Evolutionary conservation across 2,888 invertebrate genomes (phyloP), one percentile per base, ranked within the genome.

Genomic region (Cosmopolites sordidus): DNA sequence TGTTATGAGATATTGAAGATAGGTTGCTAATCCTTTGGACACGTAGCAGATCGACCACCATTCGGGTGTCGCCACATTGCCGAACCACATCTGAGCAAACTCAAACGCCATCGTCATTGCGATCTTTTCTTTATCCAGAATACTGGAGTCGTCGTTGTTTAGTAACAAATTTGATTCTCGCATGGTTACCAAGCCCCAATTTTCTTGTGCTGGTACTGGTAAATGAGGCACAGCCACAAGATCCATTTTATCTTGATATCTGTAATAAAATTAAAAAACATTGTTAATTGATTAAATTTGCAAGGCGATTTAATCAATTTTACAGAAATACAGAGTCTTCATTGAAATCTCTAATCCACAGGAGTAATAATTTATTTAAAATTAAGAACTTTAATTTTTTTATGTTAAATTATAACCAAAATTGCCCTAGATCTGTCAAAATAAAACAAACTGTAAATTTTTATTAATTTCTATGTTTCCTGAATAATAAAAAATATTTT

Each of bases 171-270:
- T 71, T 4, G 82, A 80, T 68, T 84, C 84, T 58, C 84, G 3
- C 8, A 8, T 8, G 8, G 22, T 22, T 8, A 92, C 79, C 14
- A 92, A 76, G 4, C 92, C 92, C 90, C 92, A 92, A 69, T 93
- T 92, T 70, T 92, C 91, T 91, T 92, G 92, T 45, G 92, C 92
- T 40, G 87, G 88, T 59, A 86, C 84, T 43, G 80, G 79, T 69
- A 92, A 90, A 68, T 92, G 88, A 0, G 89, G 85, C 53, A 93
- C 79, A 1, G 89, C 90, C 9, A 90, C 83, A 66, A 90, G 82
- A 66, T 92, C 88, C 71, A 91, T 79, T 69, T 91, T 91, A 3
- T 12, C 12, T 8, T 47, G 29, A 16, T 54, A 55, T 9, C 76
- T 64, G n/a, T 79, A 30, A 51, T 17, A 30, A 15, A 30, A 29